Base-by-base conservation (phyloP, 2,113 vertebrate genomes). In the Alaudala cheleensis region DNA sequence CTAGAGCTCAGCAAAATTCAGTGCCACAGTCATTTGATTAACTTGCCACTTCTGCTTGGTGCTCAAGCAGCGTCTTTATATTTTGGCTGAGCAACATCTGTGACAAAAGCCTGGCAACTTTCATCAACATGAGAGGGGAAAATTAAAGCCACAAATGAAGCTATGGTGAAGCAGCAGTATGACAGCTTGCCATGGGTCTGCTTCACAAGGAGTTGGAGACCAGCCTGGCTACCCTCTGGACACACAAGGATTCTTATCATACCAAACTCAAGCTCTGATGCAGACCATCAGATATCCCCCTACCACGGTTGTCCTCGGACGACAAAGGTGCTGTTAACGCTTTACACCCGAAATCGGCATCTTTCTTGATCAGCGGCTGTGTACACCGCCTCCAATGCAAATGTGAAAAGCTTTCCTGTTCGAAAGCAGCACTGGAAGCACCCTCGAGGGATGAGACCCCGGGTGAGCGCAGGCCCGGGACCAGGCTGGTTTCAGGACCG, bases 61-160 rank as follows among this genome's bases (percentile, higher is more conserved):
- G 31, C 20, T 57, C 29, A 49, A 61, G 49, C 31, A 51, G 2
- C 71, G n/a, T 42, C 39, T 58, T 74, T 53, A 53, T 23, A 39
- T 67, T 72, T 39, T 50, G 58, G 8, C 57, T 39, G 34, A 74
- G 42, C 14, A 13, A 49, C 9, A 14, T 11, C 33, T 42, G 4
- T 62, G 29, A 42, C 24, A 64, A 51, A 2, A 7, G 37, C 23
- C 51, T 44, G 49, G n/a, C 53, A 60, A 40, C 34, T 71, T 64
- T 14, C 23, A n/a, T 16, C 0, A 0, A 10, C 10, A 9, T 5
- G 11, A 56, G 9, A 77, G 21, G 12, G 21, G 37, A 34, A 73
- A 62, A 78, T 53, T 57, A 70, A 86, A 84, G 34, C 39, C 21
- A 14, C 26, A 31, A 18, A 14, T 4, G 5, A 58, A 86, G 12